Conservation (phyloP, 2,113 vertebrate genomes). For the Hyla sarda region DNA sequence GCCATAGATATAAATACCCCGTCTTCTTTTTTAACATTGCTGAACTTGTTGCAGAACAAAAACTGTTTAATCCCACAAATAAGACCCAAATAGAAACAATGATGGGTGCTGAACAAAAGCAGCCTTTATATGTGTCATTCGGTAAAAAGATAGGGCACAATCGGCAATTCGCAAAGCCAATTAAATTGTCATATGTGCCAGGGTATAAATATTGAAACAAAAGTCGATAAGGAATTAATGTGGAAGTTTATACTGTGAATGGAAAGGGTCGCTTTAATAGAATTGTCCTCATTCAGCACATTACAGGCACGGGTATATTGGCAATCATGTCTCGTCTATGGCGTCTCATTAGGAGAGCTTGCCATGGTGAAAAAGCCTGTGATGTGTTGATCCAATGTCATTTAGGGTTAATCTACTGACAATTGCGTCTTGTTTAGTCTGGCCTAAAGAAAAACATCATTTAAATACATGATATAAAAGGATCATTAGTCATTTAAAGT, state of each 20-base stretch:
- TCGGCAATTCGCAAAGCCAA: conserved; percentile 50
- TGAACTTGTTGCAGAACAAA: conserved; percentile 30
- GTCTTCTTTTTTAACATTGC: conserved; percentile 14
- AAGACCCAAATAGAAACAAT: conserved; percentile 44
- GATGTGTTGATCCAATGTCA: conserved; percentile 13
- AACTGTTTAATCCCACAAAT: conserved; percentile 30
- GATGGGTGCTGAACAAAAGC: conserved; percentile 39
- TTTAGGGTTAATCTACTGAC: conserved; percentile 44
- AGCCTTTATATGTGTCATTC: conserved; percentile 35
- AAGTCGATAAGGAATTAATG: conserved; percentile 49
- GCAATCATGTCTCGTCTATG: conserved; percentile 31
- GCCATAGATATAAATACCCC: conserved; percentile 37
- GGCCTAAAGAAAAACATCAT: conserved; percentile 16
- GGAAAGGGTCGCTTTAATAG: neutral
- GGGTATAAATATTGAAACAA: conserved; percentile 44
- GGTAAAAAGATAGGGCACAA: conserved; percentile 15
- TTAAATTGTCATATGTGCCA: conserved; percentile 45
- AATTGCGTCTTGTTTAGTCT: conserved; percentile 40
- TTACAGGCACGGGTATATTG: neutral
- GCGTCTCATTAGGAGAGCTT: conserved; percentile 25
- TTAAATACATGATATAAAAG: neutral
- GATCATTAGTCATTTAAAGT: conserved; percentile 24
- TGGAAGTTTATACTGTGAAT: neutral
- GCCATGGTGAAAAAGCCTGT: conserved; percentile 35
- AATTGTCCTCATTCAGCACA: conserved; percentile 27